Conservation (phyloP, 2,888 invertebrate species). For the Aproaerema taeniolella region DNA sequence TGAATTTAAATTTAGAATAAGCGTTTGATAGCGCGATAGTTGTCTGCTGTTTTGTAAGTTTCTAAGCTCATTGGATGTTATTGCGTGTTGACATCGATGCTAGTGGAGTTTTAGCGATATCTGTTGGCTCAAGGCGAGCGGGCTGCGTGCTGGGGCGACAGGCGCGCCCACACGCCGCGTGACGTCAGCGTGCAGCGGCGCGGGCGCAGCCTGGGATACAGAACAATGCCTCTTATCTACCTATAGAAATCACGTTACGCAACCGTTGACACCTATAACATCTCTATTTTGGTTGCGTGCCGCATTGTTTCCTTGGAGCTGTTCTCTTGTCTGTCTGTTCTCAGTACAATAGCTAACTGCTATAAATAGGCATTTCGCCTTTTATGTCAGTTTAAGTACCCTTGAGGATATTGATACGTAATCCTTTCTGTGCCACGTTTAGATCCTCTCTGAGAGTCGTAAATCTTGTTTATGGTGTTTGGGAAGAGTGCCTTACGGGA, state of each 20-base stretch:
- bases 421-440: no score
- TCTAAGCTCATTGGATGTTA: no score
- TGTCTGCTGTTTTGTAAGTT: no score
- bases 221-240: slow-evolving; percentile 55
- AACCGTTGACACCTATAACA: slow-evolving; percentile 50
- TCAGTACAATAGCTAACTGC: slow-evolving; percentile 6
- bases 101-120: no score
- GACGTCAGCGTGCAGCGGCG: slow-evolving; percentile 23
- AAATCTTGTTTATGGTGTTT: no score
- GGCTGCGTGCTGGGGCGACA: slow-evolving; percentile 38
- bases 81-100: no score
- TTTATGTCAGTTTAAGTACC: not conserved
- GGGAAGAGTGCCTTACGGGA: no score
- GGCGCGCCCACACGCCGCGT: slow-evolving; percentile 33
- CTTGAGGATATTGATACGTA: not conserved
- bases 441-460: no score
- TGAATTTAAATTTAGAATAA: no score
- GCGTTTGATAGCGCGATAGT: no score
- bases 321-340: slow-evolving; percentile 10
- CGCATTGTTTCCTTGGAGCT: slow-evolving; percentile 12
- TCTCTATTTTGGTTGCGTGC: slow-evolving; percentile 37
- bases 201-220: no score
- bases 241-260: slow-evolving; percentile 51
- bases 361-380: slow-evolving; percentile 8
- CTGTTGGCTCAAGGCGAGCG: slow-evolving; percentile 56